Evolutionary conservation across 2,888 invertebrate species (phyloP).

Genomic region (Tenthredo amoena): DNA sequence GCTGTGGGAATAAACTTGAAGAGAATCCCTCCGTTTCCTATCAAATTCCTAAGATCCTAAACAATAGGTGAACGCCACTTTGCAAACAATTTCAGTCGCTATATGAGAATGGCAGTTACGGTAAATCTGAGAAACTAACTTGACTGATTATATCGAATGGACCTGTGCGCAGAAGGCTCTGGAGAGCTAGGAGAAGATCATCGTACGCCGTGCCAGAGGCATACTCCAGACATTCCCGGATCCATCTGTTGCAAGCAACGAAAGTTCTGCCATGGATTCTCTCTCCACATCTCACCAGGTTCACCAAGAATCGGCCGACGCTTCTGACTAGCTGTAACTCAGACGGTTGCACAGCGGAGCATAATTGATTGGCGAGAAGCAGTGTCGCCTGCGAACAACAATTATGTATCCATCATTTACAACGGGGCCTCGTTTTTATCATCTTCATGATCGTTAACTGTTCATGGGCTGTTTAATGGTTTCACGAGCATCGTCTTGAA

Average conservation of each 20-base stretch:
- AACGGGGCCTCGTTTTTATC: neutral
- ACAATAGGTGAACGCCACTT: neutral
- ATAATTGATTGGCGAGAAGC: constrained; percentile 68
- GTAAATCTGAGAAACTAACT: constrained; percentile 58
- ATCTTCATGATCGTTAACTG: neutral
- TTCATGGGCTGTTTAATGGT: neutral
- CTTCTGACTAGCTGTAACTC: constrained; percentile 67
- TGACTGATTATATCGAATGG: constrained; percentile 63
- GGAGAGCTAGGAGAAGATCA: constrained; percentile 65
- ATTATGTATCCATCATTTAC: neutral
- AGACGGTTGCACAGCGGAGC: constrained; percentile 62
- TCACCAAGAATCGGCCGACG: constrained; percentile 67
- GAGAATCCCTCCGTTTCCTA: constrained; percentile 64
- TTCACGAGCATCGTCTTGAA: neutral
- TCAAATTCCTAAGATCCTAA: constrained; percentile 67
- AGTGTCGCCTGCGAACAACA: constrained; percentile 62
- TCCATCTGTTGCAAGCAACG: constrained; percentile 67
- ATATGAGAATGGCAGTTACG: neutral
- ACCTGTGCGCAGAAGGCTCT: constrained; percentile 63
- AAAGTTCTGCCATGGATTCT: constrained; percentile 65
- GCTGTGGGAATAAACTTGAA: constrained; percentile 60
- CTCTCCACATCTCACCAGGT: constrained; percentile 64
- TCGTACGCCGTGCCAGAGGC: constrained; percentile 58
- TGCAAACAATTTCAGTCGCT: neutral
- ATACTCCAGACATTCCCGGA: constrained; percentile 65